A percentile compares a stretch with the other conserved stretches of the same genome.
Evolutionary conservation across 2,888 invertebrate genomes (phyloP).

Genomic region (Acrobasis suavella): DNA sequence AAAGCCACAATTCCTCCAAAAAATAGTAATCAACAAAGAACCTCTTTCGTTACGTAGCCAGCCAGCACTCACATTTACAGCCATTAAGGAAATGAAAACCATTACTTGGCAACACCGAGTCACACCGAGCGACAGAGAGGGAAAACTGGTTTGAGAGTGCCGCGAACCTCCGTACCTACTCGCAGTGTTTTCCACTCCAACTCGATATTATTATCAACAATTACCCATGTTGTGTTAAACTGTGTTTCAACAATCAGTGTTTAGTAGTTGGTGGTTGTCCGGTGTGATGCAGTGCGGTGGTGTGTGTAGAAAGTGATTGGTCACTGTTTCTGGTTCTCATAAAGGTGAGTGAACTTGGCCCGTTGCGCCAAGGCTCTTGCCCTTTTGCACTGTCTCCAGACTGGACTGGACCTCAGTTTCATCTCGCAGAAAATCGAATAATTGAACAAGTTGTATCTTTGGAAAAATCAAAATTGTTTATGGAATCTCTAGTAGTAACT

Average conservation of each 20-base stretch:
- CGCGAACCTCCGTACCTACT: conserved; percentile 50
- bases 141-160: conserved; percentile 63
- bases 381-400: conserved; percentile 50
- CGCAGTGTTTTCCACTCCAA: conserved; percentile 56
- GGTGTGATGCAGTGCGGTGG: conserved; percentile 43
- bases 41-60: conserved; percentile 1
- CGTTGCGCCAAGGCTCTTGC: conserved; percentile 53
- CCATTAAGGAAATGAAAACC: conserved; percentile 34
- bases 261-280: conserved; percentile 28
- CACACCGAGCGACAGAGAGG: conserved; percentile 66
- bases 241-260: conserved; percentile 47
- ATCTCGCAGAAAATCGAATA: background rate
- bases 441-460: background rate
- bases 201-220: conserved; percentile 65
- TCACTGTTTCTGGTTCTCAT: conserved; percentile 36
- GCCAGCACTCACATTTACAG: conserved; percentile 22
- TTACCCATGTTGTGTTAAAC: conserved; percentile 55
- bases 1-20: background rate
- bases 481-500: background rate
- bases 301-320: conserved; percentile 52
- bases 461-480: background rate
- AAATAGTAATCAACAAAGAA: conserved; percentile 8
- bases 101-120: conserved; percentile 52
- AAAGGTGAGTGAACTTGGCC: conserved; percentile 65
- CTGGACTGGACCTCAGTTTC: conserved; percentile 36